Conservation (phyloP, 2,888 invertebrate genomes). For the Dasypogon diadema region DNA sequence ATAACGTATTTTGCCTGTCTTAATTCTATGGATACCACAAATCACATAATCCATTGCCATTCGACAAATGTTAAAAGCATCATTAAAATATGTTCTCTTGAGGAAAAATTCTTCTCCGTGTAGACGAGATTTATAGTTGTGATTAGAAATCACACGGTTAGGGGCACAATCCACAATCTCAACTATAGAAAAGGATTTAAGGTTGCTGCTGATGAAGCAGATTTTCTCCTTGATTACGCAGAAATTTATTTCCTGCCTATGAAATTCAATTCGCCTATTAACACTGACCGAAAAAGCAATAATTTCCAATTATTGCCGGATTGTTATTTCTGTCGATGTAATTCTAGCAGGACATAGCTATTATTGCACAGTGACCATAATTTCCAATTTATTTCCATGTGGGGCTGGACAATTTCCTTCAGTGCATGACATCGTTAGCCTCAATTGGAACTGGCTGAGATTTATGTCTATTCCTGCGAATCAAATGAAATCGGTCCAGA, state of each 20-base stretch:
- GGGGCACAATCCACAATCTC: too few species aligned
- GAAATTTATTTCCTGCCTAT: conserved; percentile 14
- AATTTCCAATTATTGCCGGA: conserved; percentile 39
- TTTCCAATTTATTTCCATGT: conserved; percentile 46
- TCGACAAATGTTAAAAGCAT: too few species aligned
- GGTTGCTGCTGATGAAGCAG: too few species aligned
- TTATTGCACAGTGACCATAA: conserved; percentile 26
- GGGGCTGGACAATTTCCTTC: conserved; percentile 25
- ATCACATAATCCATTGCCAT: too few species aligned
- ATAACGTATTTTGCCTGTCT: too few species aligned
- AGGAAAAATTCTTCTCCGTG: too few species aligned
- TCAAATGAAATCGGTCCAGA: conserved; percentile 18
- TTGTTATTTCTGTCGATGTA: conserved; percentile 36
- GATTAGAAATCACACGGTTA: too few species aligned
- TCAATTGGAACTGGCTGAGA: conserved; percentile 30
- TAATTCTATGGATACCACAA: too few species aligned
- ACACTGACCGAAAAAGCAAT: conserved; percentile 25
- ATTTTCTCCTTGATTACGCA: not conserved
- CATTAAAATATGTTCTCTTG: too few species aligned
- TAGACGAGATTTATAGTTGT: too few species aligned
- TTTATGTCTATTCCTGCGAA: conserved; percentile 38
- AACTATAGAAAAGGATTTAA: too few species aligned
- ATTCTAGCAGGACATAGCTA: not conserved
- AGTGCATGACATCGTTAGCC: conserved; percentile 36
- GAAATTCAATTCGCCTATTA: conserved; percentile 8